phyloP scores from a whole-genome alignment of 2,888 invertebrate species.

The Parochlus steinenii region DNA sequence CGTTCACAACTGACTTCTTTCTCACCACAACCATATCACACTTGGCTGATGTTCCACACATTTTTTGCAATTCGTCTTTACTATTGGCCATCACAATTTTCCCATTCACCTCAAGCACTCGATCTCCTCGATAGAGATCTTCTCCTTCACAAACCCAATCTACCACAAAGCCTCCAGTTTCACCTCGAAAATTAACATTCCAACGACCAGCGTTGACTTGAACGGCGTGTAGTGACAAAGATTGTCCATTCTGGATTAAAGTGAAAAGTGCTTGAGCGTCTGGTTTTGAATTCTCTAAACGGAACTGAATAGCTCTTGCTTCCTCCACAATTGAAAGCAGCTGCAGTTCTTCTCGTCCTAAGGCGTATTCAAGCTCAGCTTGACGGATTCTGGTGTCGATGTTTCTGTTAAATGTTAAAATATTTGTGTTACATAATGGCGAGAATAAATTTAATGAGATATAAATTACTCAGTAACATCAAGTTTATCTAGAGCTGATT shows the following conservation, averaged over 20 bases:
- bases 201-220: constrained; percentile 55
- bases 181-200: constrained; percentile 50
- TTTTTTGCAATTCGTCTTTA: constrained; percentile 51
- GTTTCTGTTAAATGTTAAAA: constrained; percentile 39
- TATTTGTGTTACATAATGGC: not conserved
- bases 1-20: constrained; percentile 20
- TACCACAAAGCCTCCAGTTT: constrained; percentile 48
- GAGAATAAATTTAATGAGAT: constrained; percentile 5
- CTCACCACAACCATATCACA: constrained; percentile 28
- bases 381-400: constrained; percentile 80
- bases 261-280: constrained; percentile 37
- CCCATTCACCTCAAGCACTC: constrained; percentile 65
- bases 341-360: constrained; percentile 77
- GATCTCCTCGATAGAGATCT: constrained; percentile 56
- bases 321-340: constrained; percentile 71
- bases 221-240: constrained; percentile 38
- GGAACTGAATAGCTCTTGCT: constrained; percentile 58
- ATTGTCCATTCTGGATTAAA: constrained; percentile 1
- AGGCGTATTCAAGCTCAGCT: constrained; percentile 76
- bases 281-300: constrained; percentile 50
- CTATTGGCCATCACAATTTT: constrained; percentile 50
- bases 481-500: constrained; percentile 61
- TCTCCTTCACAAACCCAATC: constrained; percentile 73
- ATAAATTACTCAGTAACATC: constrained; percentile 67
- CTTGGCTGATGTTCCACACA: constrained; percentile 22